phyloP scores from a whole-genome alignment of 2,797 vertebrate genomes.

The Antrozous pallidus region DNA sequence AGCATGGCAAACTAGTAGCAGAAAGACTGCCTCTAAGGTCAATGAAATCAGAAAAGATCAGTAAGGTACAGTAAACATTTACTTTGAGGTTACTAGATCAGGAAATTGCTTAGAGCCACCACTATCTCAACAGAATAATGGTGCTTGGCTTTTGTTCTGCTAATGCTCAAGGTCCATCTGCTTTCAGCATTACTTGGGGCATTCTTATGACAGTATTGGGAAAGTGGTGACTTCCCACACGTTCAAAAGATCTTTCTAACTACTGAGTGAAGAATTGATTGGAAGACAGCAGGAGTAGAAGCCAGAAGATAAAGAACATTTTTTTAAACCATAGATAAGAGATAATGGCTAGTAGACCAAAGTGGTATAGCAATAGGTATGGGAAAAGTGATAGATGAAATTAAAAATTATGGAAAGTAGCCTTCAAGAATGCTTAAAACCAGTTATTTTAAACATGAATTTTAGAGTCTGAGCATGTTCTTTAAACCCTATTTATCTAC shows the following conservation, averaged over 20 bases:
- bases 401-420: not conserved
- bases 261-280: not conserved
- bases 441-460: not conserved
- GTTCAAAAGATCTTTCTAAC: conserved; percentile 19
- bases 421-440: not conserved
- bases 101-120: too few relatives aligned
- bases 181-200: too few relatives aligned
- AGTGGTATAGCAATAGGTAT: not conserved
- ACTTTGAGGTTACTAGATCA: too few relatives aligned
- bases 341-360: not conserved
- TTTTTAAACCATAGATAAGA: not conserved
- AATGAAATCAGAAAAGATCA: too few relatives aligned
- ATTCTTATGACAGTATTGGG: too few relatives aligned
- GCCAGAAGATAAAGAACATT: not conserved
- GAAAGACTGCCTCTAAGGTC: too few relatives aligned
- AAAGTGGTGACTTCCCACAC: too few relatives aligned
- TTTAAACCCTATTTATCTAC: not conserved
- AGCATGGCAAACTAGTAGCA: too few relatives aligned
- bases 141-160: too few relatives aligned
- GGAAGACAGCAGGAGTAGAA: not conserved
- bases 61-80: too few relatives aligned
- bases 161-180: too few relatives aligned
- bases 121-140: too few relatives aligned
- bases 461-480: not conserved
- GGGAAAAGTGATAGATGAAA: not conserved